These are phyloP conservation scores for Rhadinocentrus ornatus DNA, from an alignment of 2,797 vertebrate species.

Conservation along the genomic window DNA sequence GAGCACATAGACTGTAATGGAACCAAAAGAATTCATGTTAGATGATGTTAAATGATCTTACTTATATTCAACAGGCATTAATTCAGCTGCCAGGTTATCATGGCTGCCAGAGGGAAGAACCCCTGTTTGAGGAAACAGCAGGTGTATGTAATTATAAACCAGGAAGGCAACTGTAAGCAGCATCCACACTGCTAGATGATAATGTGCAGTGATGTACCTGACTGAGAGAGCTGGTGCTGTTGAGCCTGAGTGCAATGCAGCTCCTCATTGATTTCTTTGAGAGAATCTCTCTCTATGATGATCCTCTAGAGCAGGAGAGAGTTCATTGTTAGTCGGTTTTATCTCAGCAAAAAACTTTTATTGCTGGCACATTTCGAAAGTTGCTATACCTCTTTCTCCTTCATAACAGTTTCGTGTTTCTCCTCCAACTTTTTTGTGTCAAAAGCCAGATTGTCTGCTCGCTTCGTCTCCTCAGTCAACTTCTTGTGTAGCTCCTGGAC, in stretches of 20 bases:
- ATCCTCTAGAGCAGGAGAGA: slow-evolving; percentile 82
- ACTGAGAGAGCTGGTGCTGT: slow-evolving; percentile 90
- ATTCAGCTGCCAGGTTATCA: slow-evolving; percentile 94
- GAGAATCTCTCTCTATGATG: slow-evolving; percentile 91
- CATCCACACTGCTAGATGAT: background rate
- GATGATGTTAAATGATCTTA: slow-evolving; percentile 46
- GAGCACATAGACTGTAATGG: background rate
- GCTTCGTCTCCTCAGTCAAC: slow-evolving; percentile 91
- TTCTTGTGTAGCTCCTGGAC: slow-evolving; percentile 94
- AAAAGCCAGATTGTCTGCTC: slow-evolving; percentile 92
- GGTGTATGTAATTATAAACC: background rate
- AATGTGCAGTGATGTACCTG: slow-evolving; percentile 80
- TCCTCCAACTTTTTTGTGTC: slow-evolving; percentile 94
- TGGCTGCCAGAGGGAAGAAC: slow-evolving; percentile 83
- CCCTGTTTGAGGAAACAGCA: slow-evolving; percentile 51
- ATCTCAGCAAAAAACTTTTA: background rate
- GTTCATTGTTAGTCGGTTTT: background rate
- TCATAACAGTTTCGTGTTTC: slow-evolving; percentile 90
- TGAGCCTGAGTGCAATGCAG: slow-evolving; percentile 93
- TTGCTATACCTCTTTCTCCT: slow-evolving; percentile 91
- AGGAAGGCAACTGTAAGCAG: no score
- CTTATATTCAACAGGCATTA: slow-evolving; percentile 95
- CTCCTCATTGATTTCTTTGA: slow-evolving; percentile 97
- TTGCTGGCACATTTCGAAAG: slow-evolving; percentile 1
- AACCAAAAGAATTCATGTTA: background rate